phyloP scores from a whole-genome alignment of 2,888 invertebrate species.

The Stictocephala bisonia region DNA sequence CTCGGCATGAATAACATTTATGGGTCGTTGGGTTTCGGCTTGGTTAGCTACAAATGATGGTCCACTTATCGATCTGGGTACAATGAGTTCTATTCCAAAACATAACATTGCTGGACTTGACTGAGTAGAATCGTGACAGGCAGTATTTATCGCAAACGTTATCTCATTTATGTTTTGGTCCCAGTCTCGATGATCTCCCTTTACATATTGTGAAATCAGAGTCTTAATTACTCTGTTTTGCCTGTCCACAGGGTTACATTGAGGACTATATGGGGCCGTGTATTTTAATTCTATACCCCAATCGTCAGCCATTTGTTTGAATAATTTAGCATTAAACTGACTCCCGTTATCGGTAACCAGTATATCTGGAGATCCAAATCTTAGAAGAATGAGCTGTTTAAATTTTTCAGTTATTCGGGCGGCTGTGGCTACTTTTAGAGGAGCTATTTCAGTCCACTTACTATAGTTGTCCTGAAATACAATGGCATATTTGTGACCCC shows the following conservation, averaged over 20 bases:
- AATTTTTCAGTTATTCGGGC: background rate
- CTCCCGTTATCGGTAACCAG: slow-evolving; percentile 11
- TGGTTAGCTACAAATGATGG: no score
- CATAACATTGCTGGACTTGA: slow-evolving; percentile 55
- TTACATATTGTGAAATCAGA: slow-evolving; percentile 60
- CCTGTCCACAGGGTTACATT: slow-evolving; percentile 62
- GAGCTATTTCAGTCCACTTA: slow-evolving; percentile 55
- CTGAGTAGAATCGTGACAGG: slow-evolving; percentile 52
- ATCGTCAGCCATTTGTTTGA: background rate
- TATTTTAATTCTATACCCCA: slow-evolving; percentile 51
- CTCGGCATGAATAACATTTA: background rate
- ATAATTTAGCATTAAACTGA: no score
- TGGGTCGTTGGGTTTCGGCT: no score
- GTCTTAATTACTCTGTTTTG: slow-evolving; percentile 60
- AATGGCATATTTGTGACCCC: slow-evolving; percentile 55
- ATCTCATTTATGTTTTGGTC: slow-evolving; percentile 53
- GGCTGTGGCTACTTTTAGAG: slow-evolving; percentile 55
- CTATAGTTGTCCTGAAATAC: slow-evolving; percentile 59
- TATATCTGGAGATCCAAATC: slow-evolving; percentile 2
- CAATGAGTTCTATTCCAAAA: background rate
- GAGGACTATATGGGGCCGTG: slow-evolving; percentile 59
- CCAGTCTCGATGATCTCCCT: slow-evolving; percentile 58
- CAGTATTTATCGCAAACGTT: slow-evolving; percentile 55
- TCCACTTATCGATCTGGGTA: background rate
- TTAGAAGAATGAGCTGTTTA: background rate